Conservation (phyloP, 2,888 invertebrate species). For the Anthophora plumipes region DNA sequence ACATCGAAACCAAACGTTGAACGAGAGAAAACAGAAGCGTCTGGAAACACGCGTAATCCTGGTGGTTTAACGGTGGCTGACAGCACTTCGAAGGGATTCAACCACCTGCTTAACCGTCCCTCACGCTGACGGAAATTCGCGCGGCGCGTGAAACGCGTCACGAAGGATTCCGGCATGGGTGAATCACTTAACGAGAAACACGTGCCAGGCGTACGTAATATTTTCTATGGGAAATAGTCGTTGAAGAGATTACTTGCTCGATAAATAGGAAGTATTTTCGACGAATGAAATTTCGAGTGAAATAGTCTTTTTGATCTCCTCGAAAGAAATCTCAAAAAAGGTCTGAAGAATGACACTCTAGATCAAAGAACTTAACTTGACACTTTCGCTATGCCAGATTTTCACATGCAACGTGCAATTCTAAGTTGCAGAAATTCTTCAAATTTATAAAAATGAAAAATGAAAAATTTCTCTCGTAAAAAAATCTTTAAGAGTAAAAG, state of each 20-base stretch:
- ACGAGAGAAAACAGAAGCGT: conserved; percentile 40
- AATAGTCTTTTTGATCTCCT: neutral
- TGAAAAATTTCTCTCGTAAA: too few species aligned
- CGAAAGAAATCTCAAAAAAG: too few species aligned
- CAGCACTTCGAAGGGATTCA: conserved; percentile 13
- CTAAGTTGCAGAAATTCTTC: too few species aligned
- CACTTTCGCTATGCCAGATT: too few species aligned
- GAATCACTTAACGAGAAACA: conserved; percentile 77
- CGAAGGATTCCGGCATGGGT: conserved; percentile 73
- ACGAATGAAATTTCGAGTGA: neutral
- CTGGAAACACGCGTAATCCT: conserved; percentile 43
- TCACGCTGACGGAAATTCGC: conserved; percentile 41
- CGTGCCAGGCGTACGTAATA: conserved; percentile 73
- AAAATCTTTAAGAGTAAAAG: too few species aligned
- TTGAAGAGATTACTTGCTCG: conserved; percentile 10
- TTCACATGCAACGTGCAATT: too few species aligned
- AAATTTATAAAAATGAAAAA: too few species aligned
- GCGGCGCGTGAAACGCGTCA: conserved; percentile 53
- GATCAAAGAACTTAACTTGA: too few species aligned
- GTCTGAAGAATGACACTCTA: too few species aligned
- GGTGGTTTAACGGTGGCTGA: conserved; percentile 46
- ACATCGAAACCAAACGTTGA: conserved; percentile 25
- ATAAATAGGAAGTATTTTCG: neutral
- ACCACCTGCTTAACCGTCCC: conserved; percentile 43
- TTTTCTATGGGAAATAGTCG: conserved; percentile 31